A percentile compares a stretch with the other conserved stretches of the same genome.
These are phyloP conservation scores for Meteorus sp. DNA, from an alignment of 1,140 invertebrate genomes.

Conservation along the genomic window DNA sequence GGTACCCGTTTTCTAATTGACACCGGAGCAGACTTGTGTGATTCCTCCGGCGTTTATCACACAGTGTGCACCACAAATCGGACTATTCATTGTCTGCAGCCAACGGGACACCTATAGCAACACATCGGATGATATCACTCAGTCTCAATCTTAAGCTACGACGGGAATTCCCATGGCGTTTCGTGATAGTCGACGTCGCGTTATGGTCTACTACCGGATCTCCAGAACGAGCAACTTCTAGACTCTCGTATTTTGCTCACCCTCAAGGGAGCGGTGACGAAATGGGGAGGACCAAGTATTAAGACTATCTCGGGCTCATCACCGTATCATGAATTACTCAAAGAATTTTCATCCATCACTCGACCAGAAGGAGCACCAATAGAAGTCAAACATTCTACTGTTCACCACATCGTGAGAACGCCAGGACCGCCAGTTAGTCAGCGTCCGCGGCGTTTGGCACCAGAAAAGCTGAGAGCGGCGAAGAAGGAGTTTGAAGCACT, in stretches of 20 bases:
- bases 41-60: constrained; percentile 26
- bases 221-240: constrained; percentile 35
- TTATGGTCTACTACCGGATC: constrained; percentile 43
- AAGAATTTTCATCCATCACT: constrained; percentile 20
- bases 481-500: constrained; percentile 19
- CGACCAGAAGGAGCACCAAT: not conserved
- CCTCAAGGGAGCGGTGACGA: not conserved
- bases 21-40: constrained; percentile 42
- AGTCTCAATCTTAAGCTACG: constrained; percentile 33
- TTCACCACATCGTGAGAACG: constrained; percentile 32
- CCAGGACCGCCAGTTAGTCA: constrained; percentile 43
- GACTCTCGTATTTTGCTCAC: constrained; percentile 34
- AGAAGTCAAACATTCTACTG: not conserved
- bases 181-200: constrained; percentile 49
- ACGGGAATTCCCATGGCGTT: constrained; percentile 46
- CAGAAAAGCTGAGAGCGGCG: constrained; percentile 31
- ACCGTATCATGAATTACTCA: not conserved
- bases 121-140: constrained; percentile 40
- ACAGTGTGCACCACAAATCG: constrained; percentile 17
- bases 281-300: not conserved
- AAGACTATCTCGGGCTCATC: not conserved
- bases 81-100: constrained; percentile 30
- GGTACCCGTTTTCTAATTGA: constrained; percentile 35
- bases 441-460: constrained; percentile 44
- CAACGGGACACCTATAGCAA: constrained; percentile 36